These are phyloP conservation scores for Melopsittacus undulatus DNA, from an alignment of 2,797 vertebrate species.

Conservation along the genomic window DNA sequence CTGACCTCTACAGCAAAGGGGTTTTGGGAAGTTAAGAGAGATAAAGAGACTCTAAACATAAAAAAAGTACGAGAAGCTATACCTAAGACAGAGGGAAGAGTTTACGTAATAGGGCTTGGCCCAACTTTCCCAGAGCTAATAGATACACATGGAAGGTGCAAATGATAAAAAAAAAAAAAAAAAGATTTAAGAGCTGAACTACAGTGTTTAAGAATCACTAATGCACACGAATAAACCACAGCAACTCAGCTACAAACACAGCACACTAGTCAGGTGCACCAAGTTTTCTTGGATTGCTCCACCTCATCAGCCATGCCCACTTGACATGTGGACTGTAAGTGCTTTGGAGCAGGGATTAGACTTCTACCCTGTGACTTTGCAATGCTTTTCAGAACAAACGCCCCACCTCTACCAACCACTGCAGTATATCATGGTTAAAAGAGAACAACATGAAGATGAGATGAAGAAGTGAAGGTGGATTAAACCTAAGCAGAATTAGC, in stretches of 20 bases:
- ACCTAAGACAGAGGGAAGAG: not conserved
- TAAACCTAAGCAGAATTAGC: not conserved
- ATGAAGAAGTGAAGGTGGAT: not conserved
- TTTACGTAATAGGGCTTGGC: not conserved
- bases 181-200: not conserved
- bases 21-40: not conserved
- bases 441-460: not conserved
- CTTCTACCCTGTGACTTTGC: not conserved
- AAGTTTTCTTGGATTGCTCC: not conserved
- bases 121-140: not conserved
- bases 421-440: not conserved
- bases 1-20: fast-evolving
- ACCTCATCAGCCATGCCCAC: not conserved
- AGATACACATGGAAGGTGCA: not conserved
- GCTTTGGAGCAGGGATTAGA: not conserved
- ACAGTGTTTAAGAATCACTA: not conserved
- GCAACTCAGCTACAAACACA: not conserved
- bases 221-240: not conserved
- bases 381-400: not conserved
- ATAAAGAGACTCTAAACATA: not conserved
- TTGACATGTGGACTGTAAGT: not conserved
- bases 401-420: not conserved
- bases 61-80: not conserved
- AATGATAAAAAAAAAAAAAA: not conserved
- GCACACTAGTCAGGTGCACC: not conserved